Conservation (phyloP, 2,797 vertebrate genomes). For the Ptychadena robeensis region DNA sequence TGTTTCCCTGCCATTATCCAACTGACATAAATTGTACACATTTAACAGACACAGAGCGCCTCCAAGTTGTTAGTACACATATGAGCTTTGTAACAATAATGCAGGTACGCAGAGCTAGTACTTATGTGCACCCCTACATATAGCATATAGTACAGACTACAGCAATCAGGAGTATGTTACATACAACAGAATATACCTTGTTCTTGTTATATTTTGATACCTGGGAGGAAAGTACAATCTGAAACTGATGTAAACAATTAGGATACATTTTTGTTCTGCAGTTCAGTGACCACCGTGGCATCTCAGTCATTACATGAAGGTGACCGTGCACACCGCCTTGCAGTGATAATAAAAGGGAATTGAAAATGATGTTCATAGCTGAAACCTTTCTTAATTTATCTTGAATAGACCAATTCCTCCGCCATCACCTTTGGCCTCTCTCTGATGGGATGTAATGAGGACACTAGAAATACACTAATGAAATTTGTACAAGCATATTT, state of each 20-base stretch:
- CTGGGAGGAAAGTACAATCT: too few species aligned
- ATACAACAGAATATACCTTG: too few species aligned
- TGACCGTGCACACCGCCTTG: background rate
- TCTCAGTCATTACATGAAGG: background rate
- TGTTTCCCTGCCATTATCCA: too few species aligned
- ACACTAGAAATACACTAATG: constrained; percentile 10
- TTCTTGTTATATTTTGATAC: too few species aligned
- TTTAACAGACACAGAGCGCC: too few species aligned
- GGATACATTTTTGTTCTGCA: background rate
- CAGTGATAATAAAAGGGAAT: background rate
- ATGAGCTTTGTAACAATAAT: too few species aligned
- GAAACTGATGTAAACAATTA: background rate
- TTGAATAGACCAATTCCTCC: background rate
- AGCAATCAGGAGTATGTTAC: too few species aligned
- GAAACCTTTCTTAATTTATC: background rate
- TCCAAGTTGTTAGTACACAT: too few species aligned
- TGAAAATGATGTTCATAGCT: background rate
- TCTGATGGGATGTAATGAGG: background rate
- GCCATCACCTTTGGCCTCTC: background rate
- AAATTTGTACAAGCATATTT: constrained; percentile 17
- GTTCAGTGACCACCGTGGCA: background rate
- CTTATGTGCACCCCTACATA: too few species aligned
- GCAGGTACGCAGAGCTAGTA: too few species aligned
- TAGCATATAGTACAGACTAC: too few species aligned
- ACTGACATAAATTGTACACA: too few species aligned